Evolutionary conservation across 2,113 vertebrate genomes (phyloP).

Genomic region (Oryzias curvinotus): DNA sequence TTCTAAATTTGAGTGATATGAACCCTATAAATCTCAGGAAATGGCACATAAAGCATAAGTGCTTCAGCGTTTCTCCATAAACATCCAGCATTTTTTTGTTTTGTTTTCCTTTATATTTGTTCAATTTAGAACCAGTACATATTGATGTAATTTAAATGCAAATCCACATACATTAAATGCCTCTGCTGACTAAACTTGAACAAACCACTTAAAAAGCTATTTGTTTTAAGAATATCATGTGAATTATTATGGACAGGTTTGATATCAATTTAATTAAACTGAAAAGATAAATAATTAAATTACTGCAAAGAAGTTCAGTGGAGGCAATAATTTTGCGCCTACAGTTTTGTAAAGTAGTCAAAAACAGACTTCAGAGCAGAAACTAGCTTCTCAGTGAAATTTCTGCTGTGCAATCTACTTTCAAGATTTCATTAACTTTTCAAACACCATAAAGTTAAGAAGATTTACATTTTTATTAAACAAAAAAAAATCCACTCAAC

Average conservation of each 20-base stretch:
- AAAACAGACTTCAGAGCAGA: neutral
- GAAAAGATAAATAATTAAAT: conserved; percentile 19
- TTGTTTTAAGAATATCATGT: conserved; percentile 10
- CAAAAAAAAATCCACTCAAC: conserved; percentile 6
- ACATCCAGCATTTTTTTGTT: no score
- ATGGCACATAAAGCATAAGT: no score
- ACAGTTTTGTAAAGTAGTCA: neutral
- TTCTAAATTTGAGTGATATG: no score
- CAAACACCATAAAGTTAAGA: neutral
- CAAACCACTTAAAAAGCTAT: neutral
- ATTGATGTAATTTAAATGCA: conserved; percentile 25
- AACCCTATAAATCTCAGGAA: no score
- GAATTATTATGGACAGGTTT: conserved; percentile 7
- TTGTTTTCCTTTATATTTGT: neutral
- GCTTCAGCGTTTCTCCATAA: no score
- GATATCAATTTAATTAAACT: conserved; percentile 1
- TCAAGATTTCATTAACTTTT: conserved; percentile 5
- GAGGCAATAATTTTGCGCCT: neutral
- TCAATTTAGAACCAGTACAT: conserved; percentile 10
- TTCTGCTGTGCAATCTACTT: conserved; percentile 1
- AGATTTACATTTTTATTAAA: conserved; percentile 38
- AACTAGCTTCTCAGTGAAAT: conserved; percentile 5
- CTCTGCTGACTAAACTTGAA: conserved; percentile 16
- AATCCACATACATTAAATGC: conserved; percentile 4
- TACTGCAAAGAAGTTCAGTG: conserved; percentile 9